Evolutionary conservation across 2,113 vertebrate species (phyloP), one percentile per base, ranked within the genome.

Genomic region (Pterocles burchelli): DNA sequence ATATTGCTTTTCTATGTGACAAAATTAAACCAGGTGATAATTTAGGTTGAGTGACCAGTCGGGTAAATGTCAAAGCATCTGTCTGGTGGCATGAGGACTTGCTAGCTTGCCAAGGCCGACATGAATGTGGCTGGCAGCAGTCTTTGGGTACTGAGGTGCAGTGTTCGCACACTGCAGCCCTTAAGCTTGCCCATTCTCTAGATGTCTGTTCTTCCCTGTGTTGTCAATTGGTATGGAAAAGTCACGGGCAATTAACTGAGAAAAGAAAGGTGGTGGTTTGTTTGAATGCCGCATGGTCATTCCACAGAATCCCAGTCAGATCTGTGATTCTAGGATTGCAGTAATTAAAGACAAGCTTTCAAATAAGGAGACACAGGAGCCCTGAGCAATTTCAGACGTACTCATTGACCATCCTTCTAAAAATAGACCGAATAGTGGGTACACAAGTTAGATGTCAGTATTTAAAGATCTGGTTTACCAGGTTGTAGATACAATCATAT

Each of bases 141-240:
- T 38, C 20, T 48, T n/a, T 83, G 73, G 38, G 29, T 43, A 5
- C 62, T 25, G 72, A 36, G 31, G 10, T 45, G 52, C 21, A 6
- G 8, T 2, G 15, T n/a, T 55, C 0, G 5, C 33, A 17, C 17
- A 2, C 3, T 17, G 36, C 52, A 65, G 52, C 34, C 48, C 31
- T 34, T 41, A 8, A 45, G 17, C 31, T 41, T 17, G 5, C 34
- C 38, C 6, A 0, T 33, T 25, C 33, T 28, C 31, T 13, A 7
- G 34, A 20, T 16, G 3, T 15, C 83, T 89, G 34, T 13, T 95
- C 48, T n/a, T 45, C 17, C 61, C 20, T 13, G 13, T 10, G 31
- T 36, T 33, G 41, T 38, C 49, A 3, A 0, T 17, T 26, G 65
- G 10, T 26, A 3, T 25, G 36, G 52, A 63, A 58, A n/a, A 71